These are phyloP conservation scores for Drosophila santomea DNA, from an alignment of 1,140 invertebrate genomes.

Conservation along the genomic window DNA sequence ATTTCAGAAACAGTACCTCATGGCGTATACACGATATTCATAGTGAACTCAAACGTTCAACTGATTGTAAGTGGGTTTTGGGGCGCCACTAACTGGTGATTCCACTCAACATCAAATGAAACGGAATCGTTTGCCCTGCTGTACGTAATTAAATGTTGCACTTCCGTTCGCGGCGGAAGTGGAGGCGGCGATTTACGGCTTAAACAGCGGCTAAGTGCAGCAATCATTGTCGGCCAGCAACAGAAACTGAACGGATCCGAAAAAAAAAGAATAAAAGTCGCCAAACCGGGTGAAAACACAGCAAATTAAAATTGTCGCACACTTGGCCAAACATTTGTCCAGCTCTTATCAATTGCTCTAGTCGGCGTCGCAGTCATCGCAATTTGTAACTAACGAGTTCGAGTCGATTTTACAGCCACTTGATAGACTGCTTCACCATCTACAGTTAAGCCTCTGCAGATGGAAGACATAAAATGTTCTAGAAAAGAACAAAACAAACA, in stretches of 20 bases:
- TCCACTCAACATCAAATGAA: slow-evolving; percentile 25
- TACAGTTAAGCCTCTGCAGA: slow-evolving; percentile 10
- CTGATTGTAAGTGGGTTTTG: slow-evolving; percentile 3
- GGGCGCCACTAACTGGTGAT: slow-evolving; percentile 2
- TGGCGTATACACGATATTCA: slow-evolving; percentile 51
- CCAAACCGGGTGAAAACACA: slow-evolving; percentile 38
- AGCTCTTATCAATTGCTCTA: slow-evolving; percentile 69
- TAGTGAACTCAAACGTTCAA: slow-evolving; percentile 21
- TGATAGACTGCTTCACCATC: slow-evolving; percentile 52
- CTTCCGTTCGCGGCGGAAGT: slow-evolving; percentile 45
- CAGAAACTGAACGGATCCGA: slow-evolving; percentile 32
- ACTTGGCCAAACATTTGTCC: slow-evolving; percentile 75
- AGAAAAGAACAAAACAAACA: too few species aligned
- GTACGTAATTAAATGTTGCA: slow-evolving; percentile 66
- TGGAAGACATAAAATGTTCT: background rate
- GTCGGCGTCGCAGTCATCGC: slow-evolving; percentile 31
- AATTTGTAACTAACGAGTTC: slow-evolving; percentile 61
- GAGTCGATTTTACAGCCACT: slow-evolving; percentile 49
- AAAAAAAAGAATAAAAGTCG: slow-evolving; percentile 17
- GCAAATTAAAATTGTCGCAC: slow-evolving; percentile 72
- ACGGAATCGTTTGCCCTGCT: slow-evolving; percentile 50
- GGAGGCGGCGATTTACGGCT: slow-evolving; percentile 46
- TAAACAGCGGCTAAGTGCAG: slow-evolving; percentile 44
- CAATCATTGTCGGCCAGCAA: slow-evolving; percentile 31
- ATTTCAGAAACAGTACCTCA: slow-evolving; percentile 11